Evolutionary conservation across 2,888 invertebrate genomes (phyloP), one percentile per base, ranked within the genome.

Genomic region (Cecidostiba fungosa): DNA sequence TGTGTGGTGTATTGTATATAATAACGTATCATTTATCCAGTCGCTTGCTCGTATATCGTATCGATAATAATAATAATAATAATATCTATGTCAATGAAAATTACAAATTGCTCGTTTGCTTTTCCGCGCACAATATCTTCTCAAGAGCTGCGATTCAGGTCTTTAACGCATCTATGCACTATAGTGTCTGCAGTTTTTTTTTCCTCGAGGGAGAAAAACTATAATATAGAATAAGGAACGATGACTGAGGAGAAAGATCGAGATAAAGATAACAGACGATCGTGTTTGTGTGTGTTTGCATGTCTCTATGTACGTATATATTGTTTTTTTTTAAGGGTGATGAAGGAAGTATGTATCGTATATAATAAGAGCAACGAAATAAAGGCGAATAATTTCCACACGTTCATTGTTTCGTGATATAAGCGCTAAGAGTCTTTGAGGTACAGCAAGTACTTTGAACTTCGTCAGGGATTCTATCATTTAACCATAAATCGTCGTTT

Each of bases 401-500:
- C 66, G 66, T 66, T 66, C 29, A 66, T 66, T 29, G 66, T 66
- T 5, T 59, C 54, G 54, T 59, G 54, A 59, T 23, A 73, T 77
- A 77, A 80, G 82, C 73, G 78, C 79, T 85, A 82, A 85, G 77
- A 87, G 85, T 87, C 83, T 87, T 87, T 83, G 73, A 85, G 85
- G 87, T 87, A 87, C 85, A 85, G 83, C 85, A 80, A 86, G 87
- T 87, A 87, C 86, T 87, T 87, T 87, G 87, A 87, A 87, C 87
- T 87, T 87, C 78, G 76, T 87, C 87, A 87, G 87, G 87, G 82
- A 85, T 85, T 82, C 82, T 85, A 84, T 83, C 73, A 43, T 81
- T 74, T 81, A 82, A 74, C 77, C 76, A 32, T 84, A 78, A 54
- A 69, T 76, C 32, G 43, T 82, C 36, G 54, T 70, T 77, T 72